These are phyloP conservation scores for Diabrotica undecimpunctata DNA, from an alignment of 1,140 invertebrate genomes.

Conservation along the genomic window DNA sequence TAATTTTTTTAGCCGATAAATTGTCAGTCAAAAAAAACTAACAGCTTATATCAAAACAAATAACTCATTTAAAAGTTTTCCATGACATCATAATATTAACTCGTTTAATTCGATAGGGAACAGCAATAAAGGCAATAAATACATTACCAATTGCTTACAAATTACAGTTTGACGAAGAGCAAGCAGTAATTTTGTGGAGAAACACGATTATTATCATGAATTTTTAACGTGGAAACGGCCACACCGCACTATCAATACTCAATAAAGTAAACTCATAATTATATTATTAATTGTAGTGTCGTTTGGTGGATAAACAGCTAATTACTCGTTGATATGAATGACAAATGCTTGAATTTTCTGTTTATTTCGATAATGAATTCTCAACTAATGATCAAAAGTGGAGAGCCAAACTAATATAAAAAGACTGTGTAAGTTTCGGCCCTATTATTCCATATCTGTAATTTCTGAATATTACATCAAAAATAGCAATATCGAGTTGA, in stretches of 20 bases:
- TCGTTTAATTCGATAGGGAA: not conserved
- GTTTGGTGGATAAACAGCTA: slow-evolving; percentile 28
- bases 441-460: too few species aligned
- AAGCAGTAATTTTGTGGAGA: not conserved
- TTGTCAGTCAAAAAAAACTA: not conserved
- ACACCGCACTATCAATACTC: slow-evolving; percentile 22
- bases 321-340: slow-evolving; percentile 15
- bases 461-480: too few species aligned
- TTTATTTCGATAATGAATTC: too few species aligned
- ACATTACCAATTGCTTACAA: slow-evolving; percentile 7
- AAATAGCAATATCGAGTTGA: too few species aligned
- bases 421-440: too few species aligned
- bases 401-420: too few species aligned
- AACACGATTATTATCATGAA: slow-evolving; percentile 25
- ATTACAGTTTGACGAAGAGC: slow-evolving; percentile 5
- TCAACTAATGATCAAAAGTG: too few species aligned
- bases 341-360: not conserved
- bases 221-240: slow-evolving; percentile 20
- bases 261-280: slow-evolving; percentile 27
- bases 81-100: not conserved
- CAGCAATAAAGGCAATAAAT: not conserved
- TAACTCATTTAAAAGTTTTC: not conserved
- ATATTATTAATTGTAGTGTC: slow-evolving; percentile 30
- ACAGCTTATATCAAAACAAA: not conserved
- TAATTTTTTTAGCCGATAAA: not conserved